Evolutionary conservation across 2,113 vertebrate genomes (phyloP).

Genomic region (Scalopus aquaticus): DNA sequence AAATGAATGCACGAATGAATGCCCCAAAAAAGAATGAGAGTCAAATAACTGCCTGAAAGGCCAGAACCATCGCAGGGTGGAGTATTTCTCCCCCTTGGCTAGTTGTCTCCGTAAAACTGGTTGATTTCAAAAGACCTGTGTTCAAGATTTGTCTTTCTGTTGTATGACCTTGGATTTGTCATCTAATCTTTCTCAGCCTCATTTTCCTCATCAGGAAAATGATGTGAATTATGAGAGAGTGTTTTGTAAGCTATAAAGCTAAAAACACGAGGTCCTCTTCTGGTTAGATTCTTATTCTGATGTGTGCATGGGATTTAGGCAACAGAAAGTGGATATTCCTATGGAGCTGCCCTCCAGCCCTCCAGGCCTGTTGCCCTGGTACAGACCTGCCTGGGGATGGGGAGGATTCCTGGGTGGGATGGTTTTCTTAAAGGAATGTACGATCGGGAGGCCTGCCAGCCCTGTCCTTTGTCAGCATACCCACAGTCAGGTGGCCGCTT

Average conservation of each 20-base stretch:
- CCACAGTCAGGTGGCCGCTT: neutral
- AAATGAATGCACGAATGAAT: no score
- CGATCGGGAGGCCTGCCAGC: neutral
- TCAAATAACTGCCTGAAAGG: neutral
- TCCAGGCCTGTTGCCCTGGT: neutral
- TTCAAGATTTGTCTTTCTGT: neutral
- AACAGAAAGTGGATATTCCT: neutral
- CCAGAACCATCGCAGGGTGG: neutral
- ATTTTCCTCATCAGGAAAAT: neutral
- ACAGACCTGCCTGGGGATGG: neutral
- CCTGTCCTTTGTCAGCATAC: neutral
- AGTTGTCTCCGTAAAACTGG: neutral
- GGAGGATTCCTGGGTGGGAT: neutral
- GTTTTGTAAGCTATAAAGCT: neutral
- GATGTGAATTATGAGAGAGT: neutral
- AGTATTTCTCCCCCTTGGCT: no score
- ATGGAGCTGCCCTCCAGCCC: neutral
- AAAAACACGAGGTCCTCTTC: neutral
- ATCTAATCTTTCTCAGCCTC: neutral
- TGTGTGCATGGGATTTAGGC: neutral
- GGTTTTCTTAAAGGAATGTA: neutral
- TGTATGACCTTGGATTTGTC: neutral
- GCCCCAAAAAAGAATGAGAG: neutral
- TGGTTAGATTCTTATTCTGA: neutral
- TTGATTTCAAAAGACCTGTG: neutral